Evolutionary conservation across 92 coral and sea anemone genomes (phyloP).

Genomic region (Palythoa grandis): DNA sequence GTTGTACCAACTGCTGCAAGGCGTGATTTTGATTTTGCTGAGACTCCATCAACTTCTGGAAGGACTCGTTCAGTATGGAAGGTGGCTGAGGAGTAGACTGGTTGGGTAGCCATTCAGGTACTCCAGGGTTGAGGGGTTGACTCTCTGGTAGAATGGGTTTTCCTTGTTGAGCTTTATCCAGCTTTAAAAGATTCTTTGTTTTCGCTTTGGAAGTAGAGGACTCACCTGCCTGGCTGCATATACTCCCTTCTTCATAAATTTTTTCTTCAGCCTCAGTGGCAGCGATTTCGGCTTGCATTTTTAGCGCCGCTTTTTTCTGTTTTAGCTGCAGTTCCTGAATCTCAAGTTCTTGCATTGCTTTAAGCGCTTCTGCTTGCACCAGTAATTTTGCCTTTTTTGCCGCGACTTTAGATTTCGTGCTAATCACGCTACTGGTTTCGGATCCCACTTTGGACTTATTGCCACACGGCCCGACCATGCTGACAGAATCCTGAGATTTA

Average conservation of each 20-base stretch:
- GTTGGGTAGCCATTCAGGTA: constrained; percentile 20
- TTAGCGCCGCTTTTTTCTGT: too few relatives aligned
- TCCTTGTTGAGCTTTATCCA: not conserved
- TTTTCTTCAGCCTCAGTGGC: too few relatives aligned
- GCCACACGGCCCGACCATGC: not conserved
- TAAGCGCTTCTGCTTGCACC: too few relatives aligned
- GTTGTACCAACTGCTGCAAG: too few relatives aligned
- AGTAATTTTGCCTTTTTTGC: too few relatives aligned
- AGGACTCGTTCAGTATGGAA: not conserved
- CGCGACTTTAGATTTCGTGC: too few relatives aligned
- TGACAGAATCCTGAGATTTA: too few relatives aligned
- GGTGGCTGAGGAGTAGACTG: constrained; percentile 21
- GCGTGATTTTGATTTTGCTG: too few relatives aligned
- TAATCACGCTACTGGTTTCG: not conserved
- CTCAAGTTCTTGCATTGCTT: too few relatives aligned
- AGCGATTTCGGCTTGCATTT: too few relatives aligned
- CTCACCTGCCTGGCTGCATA: constrained; percentile 9
- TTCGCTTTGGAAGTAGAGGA: constrained; percentile 7
- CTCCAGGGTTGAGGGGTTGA: constrained; percentile 16
- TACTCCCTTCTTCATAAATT: not conserved
- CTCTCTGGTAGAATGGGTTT: not conserved
- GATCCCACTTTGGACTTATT: not conserved
- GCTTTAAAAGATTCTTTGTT: not conserved
- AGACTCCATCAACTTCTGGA: too few relatives aligned
- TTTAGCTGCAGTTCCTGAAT: too few relatives aligned